Evolutionary conservation across 2,888 invertebrate genomes (phyloP), one percentile per base, ranked within the genome.

Genomic region (Himalopsyche kuldschensis): DNA sequence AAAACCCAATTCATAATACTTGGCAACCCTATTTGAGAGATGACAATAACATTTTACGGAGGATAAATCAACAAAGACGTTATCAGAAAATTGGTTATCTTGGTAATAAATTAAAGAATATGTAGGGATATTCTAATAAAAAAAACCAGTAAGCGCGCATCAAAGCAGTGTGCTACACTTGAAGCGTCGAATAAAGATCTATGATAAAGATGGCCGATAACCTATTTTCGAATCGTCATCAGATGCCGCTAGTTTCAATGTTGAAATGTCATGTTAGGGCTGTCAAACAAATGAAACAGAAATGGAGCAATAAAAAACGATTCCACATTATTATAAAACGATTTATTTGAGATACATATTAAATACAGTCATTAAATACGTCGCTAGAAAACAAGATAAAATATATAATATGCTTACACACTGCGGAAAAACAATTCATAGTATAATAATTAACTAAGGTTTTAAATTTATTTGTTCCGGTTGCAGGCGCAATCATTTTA

Each of bases 361-460:
- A 86, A 84, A 86, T 86, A 86, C 86, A 86, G 83, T 83, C 83
- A 86, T 79, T 55, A 69, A 82, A 84, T 79, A 82, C 79, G 82
- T 83, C 81, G 35, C 80, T 78, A 76, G 80, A 75, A 84, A 84
- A 83, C 83, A 82, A 84, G 83, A 35, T 80, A 76, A 82, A 84
- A 86, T 92, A 93, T 30, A 63, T 76, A 35, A 30, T 46, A 69
- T 76, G 76, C 76, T 20, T 76, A 76, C 41, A 20, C 75, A 75
- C 82, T 63, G 82, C 82, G 48, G 75, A 55, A 79, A 75, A 76
- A 41, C 20, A 31, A 30, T 76, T 69, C 41, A 75, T 47, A 75
- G 41, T 75, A 47, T 79, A 48, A 79, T 79, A 63, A 79, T 77
- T 32, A 78, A 82, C 82, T 82, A 82, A 81, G 24, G 27, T 69